phyloP scores from a whole-genome alignment of 2,888 invertebrate genomes.

The Ophion slaviceki region DNA sequence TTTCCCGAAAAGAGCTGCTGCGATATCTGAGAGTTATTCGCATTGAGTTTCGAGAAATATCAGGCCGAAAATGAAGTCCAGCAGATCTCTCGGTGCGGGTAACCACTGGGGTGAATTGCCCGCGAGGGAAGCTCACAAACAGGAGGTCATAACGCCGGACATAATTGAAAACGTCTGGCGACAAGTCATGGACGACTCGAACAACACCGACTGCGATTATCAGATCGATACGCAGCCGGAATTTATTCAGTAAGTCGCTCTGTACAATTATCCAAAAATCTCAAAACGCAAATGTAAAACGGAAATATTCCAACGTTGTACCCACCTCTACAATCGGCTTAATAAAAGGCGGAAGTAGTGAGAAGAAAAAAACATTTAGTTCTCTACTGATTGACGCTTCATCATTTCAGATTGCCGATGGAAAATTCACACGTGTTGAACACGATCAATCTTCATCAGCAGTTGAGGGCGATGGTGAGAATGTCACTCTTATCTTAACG shows the following conservation, averaged over 20 bases:
- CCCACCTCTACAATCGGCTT: background rate
- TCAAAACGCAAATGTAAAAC: no score
- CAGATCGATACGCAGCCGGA: slow-evolving; percentile 78
- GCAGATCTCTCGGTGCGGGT: slow-evolving; percentile 72
- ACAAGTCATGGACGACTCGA: slow-evolving; percentile 81
- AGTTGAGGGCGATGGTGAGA: slow-evolving; percentile 78
- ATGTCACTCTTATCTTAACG: background rate
- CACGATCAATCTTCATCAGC: slow-evolving; percentile 79
- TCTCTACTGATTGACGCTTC: slow-evolving; percentile 36
- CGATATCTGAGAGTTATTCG: background rate
- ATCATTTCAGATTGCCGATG: slow-evolving; percentile 75
- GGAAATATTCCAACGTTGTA: background rate
- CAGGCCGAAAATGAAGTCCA: slow-evolving; percentile 77
- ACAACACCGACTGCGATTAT: slow-evolving; percentile 78
- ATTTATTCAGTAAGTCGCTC: slow-evolving; percentile 76
- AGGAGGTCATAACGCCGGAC: slow-evolving; percentile 81
- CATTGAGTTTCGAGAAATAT: slow-evolving; percentile 1
- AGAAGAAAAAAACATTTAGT: background rate
- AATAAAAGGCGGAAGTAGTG: background rate
- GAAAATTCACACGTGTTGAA: slow-evolving; percentile 80
- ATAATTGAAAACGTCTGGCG: slow-evolving; percentile 82
- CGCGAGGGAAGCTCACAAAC: slow-evolving; percentile 79
- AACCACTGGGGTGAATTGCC: slow-evolving; percentile 81
- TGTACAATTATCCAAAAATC: background rate
- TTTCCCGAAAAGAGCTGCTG: background rate